Conservation (phyloP, 1,140 invertebrate species). For the Tenebrio molitor region DNA sequence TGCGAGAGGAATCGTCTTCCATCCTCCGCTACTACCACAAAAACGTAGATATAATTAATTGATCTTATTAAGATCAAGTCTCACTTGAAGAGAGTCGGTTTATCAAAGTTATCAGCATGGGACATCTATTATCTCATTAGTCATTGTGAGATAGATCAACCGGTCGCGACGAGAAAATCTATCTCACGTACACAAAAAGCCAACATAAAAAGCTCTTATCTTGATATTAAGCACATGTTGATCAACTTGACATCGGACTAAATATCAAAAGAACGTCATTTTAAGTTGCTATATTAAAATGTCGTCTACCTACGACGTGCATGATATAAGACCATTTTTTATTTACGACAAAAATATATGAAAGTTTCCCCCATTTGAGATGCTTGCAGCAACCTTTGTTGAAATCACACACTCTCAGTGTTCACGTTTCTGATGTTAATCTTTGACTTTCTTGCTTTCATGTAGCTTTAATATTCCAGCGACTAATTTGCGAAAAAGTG, state of each 20-base stretch:
- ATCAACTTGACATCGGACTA: constrained; percentile 20
- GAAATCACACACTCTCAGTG: too few relatives aligned
- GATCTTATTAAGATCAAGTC: constrained; percentile 11
- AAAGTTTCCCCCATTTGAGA: constrained; percentile 5
- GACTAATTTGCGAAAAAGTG: constrained; percentile 5
- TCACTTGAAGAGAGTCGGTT: background rate
- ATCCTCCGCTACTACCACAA: too few relatives aligned
- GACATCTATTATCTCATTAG: constrained; percentile 30
- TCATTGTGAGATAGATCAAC: constrained; percentile 9
- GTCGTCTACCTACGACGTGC: constrained; percentile 2
- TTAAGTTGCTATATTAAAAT: constrained; percentile 28
- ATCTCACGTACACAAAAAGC: background rate
- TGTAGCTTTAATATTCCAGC: constrained; percentile 6
- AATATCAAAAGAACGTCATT: constrained; percentile 26
- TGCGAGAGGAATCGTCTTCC: too few relatives aligned
- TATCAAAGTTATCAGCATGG: background rate
- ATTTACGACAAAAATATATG: constrained; percentile 22
- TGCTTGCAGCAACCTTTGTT: too few relatives aligned
- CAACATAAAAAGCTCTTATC: constrained; percentile 10
- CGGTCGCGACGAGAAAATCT: background rate
- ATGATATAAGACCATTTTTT: constrained; percentile 22
- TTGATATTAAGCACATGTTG: constrained; percentile 28
- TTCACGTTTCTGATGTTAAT: constrained; percentile 11
- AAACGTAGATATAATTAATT: too few relatives aligned
- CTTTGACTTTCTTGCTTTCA: constrained; percentile 23